Conservation (phyloP, 2,888 invertebrate genomes). For the Sarcophaga variegata region DNA sequence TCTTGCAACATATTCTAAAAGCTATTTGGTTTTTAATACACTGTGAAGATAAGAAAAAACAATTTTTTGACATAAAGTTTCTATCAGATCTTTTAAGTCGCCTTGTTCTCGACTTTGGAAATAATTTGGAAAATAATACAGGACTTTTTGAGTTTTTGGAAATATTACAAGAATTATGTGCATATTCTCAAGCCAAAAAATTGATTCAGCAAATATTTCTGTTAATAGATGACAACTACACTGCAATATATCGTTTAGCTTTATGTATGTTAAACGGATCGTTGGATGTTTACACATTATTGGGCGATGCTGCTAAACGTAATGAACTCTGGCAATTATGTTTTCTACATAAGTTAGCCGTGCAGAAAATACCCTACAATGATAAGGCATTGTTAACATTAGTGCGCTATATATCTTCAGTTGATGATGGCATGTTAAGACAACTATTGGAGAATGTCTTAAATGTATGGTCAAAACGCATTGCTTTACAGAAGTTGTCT, state of each 20-base stretch:
- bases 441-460: slow-evolving; percentile 85
- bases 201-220: slow-evolving; percentile 82
- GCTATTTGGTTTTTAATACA: slow-evolving; percentile 84
- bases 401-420: slow-evolving; percentile 84
- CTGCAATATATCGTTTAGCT: slow-evolving; percentile 79
- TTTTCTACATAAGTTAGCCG: slow-evolving; percentile 85
- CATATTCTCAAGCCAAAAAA: slow-evolving; percentile 45
- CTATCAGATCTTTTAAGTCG: slow-evolving; percentile 85
- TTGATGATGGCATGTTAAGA: slow-evolving; percentile 74
- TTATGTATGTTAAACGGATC: slow-evolving; percentile 84
- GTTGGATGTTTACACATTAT: slow-evolving; percentile 80
- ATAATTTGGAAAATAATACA: slow-evolving; percentile 81
- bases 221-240: slow-evolving; percentile 84
- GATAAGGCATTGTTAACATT: slow-evolving; percentile 84
- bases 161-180: slow-evolving; percentile 81
- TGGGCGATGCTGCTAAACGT: slow-evolving; percentile 82
- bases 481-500: slow-evolving; percentile 85
- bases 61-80: slow-evolving; percentile 75
- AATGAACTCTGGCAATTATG: slow-evolving; percentile 87
- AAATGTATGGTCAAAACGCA: slow-evolving; percentile 87
- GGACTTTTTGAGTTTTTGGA: slow-evolving; percentile 83
- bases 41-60: slow-evolving; percentile 66
- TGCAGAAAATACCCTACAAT: slow-evolving; percentile 83
- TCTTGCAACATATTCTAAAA: slow-evolving; percentile 85
- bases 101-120: slow-evolving; percentile 84